Base-by-base conservation (phyloP, 2,888 invertebrate genomes). In the Cheilosia impressa region DNA sequence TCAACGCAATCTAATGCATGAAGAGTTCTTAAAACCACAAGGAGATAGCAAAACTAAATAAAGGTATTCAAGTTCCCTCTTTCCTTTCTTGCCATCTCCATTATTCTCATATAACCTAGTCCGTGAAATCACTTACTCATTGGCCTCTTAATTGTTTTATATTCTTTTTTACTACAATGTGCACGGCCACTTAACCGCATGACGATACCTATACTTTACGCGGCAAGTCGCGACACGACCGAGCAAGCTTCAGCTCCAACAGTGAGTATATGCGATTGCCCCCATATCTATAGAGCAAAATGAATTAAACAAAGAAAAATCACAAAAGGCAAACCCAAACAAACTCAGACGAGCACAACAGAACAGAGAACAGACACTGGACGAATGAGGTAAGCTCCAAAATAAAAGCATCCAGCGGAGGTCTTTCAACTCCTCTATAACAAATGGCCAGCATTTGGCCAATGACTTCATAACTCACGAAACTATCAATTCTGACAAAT, bases 161-260 rank as follows among this genome's bases (percentile, higher is more conserved):
- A 50, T 50, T 53, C 63, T 57, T 57, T 50, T 63, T 31, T 52
- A 34, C 68, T 24, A 43, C 38, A n/a, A n/a, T 38, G 52, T 6
- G 27, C 50, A 53, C 38, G 65, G 38, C 69, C 65, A 57, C 55
- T 57, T 19, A 45, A 73, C 78, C 63, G 68, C n/a, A 69, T 65
- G 60, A 75, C 53, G 53, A 57, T 38, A 73, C 15, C 17, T 58
- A 1, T 10, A 76, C 22, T 1, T 13, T 22, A 27, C 13, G 66
- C 77, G 53, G 22, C 83, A 84, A 58, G 83, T 79, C 65, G 43
- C 13, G 31, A 79, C 83, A 75, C 34, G 83, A 79, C 27, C 69
- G 45, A 34, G 60, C 79, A 84, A 58, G 79, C 65, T 79, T 75
- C 2, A 47, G 41, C 38, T 58, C 31, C 34, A 53, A 57, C 53